A percentile compares a stretch with the other conserved stretches of the same genome.
Evolutionary conservation across 1,140 invertebrate species (phyloP).

Genomic region (Eurosta solidaginis): DNA sequence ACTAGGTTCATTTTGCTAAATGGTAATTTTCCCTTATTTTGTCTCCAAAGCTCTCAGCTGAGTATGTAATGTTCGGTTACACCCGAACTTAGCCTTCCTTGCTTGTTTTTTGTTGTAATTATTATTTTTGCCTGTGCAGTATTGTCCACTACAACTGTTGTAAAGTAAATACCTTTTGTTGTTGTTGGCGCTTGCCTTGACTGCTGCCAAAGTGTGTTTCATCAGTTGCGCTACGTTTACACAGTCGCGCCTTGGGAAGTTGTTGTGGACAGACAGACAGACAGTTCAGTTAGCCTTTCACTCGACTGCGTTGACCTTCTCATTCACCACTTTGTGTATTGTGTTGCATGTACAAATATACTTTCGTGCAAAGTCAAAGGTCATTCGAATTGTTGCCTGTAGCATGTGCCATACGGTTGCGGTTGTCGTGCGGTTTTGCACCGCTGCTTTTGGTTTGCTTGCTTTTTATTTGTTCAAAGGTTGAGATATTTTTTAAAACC

Average conservation of each 20-base stretch:
- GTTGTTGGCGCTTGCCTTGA: neutral
- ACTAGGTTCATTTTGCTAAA: no score
- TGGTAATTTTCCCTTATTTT: no score
- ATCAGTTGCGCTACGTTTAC: constrained; percentile 10
- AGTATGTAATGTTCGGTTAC: no score
- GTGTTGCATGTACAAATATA: neutral
- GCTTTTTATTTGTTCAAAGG: neutral
- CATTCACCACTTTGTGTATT: neutral
- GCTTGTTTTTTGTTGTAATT: constrained; percentile 32
- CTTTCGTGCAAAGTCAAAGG: constrained; percentile 34
- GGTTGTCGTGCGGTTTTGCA: constrained; percentile 15
- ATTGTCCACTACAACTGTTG: neutral
- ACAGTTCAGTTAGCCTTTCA: no score
- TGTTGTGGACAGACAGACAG: neutral
- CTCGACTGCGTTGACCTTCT: neutral
- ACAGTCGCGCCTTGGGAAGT: neutral
- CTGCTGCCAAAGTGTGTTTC: constrained; percentile 20
- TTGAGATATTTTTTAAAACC: neutral
- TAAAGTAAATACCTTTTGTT: neutral
- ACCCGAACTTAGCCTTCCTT: no score
- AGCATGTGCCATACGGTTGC: constrained; percentile 17
- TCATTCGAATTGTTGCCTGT: constrained; percentile 32
- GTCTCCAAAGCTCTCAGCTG: no score
- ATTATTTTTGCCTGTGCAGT: constrained; percentile 27
- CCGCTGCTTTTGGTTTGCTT: neutral